These are phyloP conservation scores for Himantopus leucocephalus DNA, from an alignment of 2,113 vertebrate species.

Conservation along the genomic window DNA sequence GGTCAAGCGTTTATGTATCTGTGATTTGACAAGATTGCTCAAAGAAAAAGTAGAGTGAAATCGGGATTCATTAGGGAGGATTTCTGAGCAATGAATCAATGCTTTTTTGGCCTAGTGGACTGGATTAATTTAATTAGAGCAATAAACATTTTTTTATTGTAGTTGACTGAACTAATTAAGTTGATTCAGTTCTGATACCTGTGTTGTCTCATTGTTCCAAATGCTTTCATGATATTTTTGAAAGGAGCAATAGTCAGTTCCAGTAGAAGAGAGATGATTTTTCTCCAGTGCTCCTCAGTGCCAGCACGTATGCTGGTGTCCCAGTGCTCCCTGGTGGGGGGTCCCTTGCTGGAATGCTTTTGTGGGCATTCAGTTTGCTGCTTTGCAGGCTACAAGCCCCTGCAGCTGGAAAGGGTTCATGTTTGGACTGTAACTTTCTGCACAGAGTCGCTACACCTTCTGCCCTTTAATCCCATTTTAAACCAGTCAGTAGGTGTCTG, in stretches of 20 bases:
- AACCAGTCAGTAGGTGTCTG: neutral
- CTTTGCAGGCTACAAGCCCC: neutral
- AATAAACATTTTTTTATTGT: neutral
- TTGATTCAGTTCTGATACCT: neutral
- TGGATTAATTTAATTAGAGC: slow-evolving; percentile 22
- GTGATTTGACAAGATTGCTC: neutral
- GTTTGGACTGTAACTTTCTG: neutral
- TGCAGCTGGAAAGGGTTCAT: neutral
- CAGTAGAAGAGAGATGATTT: neutral
- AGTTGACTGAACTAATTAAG: neutral
- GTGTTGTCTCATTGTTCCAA: neutral
- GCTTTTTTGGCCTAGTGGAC: neutral
- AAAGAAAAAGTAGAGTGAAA: neutral
- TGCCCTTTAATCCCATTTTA: neutral
- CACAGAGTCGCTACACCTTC: neutral
- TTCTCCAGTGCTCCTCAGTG: neutral
- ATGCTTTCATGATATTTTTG: neutral
- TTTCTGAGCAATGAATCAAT: neutral
- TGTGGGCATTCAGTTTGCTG: neutral
- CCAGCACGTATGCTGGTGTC: neutral
- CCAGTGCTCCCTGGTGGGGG: neutral
- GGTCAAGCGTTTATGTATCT: neutral
- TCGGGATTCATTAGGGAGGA: neutral
- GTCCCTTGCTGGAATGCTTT: neutral
- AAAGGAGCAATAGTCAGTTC: neutral